phyloP scores from a whole-genome alignment of 2,113 vertebrate genomes.

The Pipa parva region DNA sequence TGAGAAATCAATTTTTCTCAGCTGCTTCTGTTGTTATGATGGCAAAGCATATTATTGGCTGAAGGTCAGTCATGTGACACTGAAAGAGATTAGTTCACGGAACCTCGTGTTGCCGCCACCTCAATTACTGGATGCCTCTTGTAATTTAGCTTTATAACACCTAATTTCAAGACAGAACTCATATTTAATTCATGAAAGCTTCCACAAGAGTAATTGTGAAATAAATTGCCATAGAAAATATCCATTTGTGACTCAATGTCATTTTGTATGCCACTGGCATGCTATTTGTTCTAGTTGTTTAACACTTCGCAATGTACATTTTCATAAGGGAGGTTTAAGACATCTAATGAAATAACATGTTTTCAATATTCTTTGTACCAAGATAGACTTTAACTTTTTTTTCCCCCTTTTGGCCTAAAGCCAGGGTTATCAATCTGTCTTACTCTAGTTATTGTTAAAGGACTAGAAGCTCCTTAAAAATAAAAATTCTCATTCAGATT shows the following conservation, averaged over 20 bases:
- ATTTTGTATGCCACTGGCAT: slow-evolving; percentile 75
- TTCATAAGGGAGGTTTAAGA: slow-evolving; percentile 46
- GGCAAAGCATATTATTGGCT: slow-evolving; percentile 75
- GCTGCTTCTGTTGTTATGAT: slow-evolving; percentile 94
- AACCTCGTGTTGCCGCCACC: slow-evolving; percentile 89
- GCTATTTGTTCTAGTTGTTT: slow-evolving; percentile 75
- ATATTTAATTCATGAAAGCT: slow-evolving; percentile 99
- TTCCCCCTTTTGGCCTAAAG: no score
- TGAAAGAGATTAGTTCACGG: slow-evolving; percentile 95
- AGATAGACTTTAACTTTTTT: slow-evolving; percentile 19
- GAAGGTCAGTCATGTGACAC: slow-evolving; percentile 74
- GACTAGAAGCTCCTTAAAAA: no score
- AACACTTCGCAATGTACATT: slow-evolving; percentile 75
- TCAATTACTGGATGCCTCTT: slow-evolving; percentile 99
- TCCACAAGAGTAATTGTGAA: slow-evolving; percentile 97
- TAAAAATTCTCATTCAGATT: no score
- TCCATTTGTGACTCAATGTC: slow-evolving; percentile 85
- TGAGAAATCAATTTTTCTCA: slow-evolving; percentile 99
- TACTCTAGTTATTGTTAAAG: no score
- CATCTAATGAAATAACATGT: slow-evolving; percentile 38
- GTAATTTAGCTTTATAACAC: slow-evolving; percentile 99
- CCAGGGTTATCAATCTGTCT: no score
- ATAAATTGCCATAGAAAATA: slow-evolving; percentile 96
- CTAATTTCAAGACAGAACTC: slow-evolving; percentile 98
- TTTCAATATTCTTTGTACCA: slow-evolving; percentile 18